Conservation (phyloP, 2,888 invertebrate species). For the Calameuta idolon region DNA sequence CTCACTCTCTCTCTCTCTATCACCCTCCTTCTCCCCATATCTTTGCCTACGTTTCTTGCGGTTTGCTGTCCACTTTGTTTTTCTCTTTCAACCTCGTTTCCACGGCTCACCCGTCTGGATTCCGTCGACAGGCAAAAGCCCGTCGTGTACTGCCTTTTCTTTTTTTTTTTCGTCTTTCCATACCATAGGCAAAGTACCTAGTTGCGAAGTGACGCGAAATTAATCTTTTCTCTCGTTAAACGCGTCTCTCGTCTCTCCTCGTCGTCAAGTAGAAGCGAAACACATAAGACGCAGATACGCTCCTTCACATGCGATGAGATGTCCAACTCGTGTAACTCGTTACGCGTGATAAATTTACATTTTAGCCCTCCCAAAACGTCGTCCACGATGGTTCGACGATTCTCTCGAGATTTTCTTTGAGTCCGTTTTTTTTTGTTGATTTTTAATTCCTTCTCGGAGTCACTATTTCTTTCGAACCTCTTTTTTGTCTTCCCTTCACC, state of each 20-base stretch:
- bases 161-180: not conserved
- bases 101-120: not conserved
- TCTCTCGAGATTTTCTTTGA: not conserved
- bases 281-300: not conserved
- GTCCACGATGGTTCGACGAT: not conserved
- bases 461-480: not conserved
- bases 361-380: not conserved
- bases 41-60: not conserved
- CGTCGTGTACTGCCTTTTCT: not conserved
- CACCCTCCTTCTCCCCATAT: conserved; percentile 1
- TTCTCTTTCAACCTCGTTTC: not conserved
- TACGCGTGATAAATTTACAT: not conserved
- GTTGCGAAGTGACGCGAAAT: not conserved
- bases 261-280: not conserved
- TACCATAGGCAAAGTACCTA: not conserved
- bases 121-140: not conserved
- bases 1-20: conserved; percentile 12
- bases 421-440: not conserved
- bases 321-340: not conserved
- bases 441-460: not conserved
- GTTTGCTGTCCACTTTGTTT: not conserved
- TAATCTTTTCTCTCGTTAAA: not conserved
- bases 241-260: not conserved
- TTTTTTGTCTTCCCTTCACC: not conserved
- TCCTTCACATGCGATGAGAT: not conserved